Evolutionary conservation across 2,888 invertebrate genomes (phyloP), one percentile per base, ranked within the genome.

Genomic region (Rhagonycha fulva): DNA sequence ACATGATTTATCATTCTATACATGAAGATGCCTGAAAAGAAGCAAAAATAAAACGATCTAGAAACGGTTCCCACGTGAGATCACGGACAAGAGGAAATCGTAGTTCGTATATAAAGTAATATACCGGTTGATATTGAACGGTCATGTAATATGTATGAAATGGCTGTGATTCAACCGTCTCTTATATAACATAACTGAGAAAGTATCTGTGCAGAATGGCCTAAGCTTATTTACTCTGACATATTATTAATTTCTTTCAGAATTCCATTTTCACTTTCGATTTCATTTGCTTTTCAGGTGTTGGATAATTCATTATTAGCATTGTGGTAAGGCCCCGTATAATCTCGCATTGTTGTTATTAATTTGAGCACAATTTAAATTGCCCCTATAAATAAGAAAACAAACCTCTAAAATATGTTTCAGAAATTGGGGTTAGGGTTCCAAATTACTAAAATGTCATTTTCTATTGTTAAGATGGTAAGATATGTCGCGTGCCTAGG

Each of bases 91-190:
- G 72, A 76, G 78, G 73, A 78, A 78, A 76, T 78, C 75, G 75
- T 71, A 75, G 75, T 78, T 78, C 74, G 76, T 78, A 78, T 73
- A 78, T 78, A 78, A 78, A 76, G 76, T 78, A 75, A 78, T 78
- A 76, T 78, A 78, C 78, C 78, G 77, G 76, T 79, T 78, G 79
- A 79, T 80, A 80, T 79, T 80, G 80, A 80, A 78, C 80, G 79
- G 76, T 80, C 80, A 80, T 80, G 80, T 78, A 80, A 80, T 79
- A 80, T 80, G 80, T 80, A 80, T 80, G 80, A 80, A 79, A 79
- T 80, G 71, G 80, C 76, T 68, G 78, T 78, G 78, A 78, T 78
- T 78, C 78, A 76, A 68, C 63, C 72, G 72, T 72, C 78, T 76
- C 76, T 78, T 78, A 78, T 78, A 76, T 76, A 78, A 78, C 74